These are phyloP conservation scores for Plestiodon gilberti DNA, from an alignment of 2,113 vertebrate species.

Conservation along the genomic window DNA sequence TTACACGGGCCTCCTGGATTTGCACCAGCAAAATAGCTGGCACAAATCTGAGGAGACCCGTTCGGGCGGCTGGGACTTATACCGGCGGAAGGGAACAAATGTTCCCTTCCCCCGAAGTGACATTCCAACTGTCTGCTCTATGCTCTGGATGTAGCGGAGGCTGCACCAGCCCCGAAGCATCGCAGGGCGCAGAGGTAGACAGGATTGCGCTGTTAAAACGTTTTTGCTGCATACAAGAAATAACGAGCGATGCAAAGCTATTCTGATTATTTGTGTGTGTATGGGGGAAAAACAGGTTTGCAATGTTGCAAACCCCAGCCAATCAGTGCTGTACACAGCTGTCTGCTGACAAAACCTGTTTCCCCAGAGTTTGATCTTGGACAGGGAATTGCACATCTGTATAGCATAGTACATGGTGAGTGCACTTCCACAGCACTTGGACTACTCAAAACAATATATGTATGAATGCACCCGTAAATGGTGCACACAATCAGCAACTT, in stretches of 20 bases:
- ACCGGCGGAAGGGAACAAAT: too few relatives aligned
- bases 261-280: background rate
- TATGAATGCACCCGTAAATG: background rate
- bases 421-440: background rate
- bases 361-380: background rate
- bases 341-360: background rate
- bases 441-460: background rate
- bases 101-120: too few relatives aligned
- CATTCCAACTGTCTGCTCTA: too few relatives aligned
- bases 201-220: background rate
- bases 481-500: constrained; percentile 36
- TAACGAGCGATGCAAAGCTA: background rate
- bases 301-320: background rate
- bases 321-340: background rate
- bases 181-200: too few relatives aligned
- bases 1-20: too few relatives aligned
- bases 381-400: background rate
- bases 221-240: too few relatives aligned
- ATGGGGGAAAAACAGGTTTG: background rate
- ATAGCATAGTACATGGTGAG: background rate
- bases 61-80: too few relatives aligned
- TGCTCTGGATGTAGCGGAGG: too few relatives aligned
- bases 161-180: too few relatives aligned
- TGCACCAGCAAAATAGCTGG: too few relatives aligned
- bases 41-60: too few relatives aligned